Evolutionary conservation across 2,797 vertebrate species (phyloP).

Genomic region (Darevskia nairensis): DNA sequence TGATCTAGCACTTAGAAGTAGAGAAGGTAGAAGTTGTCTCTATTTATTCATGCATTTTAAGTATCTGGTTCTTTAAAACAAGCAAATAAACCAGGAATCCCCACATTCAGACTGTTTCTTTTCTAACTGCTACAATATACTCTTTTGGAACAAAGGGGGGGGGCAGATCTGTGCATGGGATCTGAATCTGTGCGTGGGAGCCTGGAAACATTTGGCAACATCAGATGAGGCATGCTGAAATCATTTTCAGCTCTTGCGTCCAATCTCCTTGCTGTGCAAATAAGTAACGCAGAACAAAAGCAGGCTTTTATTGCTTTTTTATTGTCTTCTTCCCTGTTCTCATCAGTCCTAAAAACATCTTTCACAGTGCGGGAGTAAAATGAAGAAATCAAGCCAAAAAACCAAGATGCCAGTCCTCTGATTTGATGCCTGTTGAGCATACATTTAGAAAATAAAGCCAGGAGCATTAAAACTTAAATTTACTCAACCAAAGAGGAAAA

Average conservation of each 20-base stretch:
- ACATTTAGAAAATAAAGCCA: not conserved
- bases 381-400: not conserved
- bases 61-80: not conserved
- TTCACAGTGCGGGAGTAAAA: not conserved
- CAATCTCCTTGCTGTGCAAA: not conserved
- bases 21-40: not conserved
- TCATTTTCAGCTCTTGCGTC: constrained; percentile 4
- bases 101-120: not conserved
- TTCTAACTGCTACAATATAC: not conserved
- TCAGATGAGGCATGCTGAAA: constrained; percentile 12
- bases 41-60: not conserved
- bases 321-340: not conserved
- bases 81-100: not conserved
- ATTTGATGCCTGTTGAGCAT: not conserved
- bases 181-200: not conserved
- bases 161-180: too few species aligned
- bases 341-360: constrained; percentile 27
- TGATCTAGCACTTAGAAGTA: not conserved
- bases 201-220: not conserved
- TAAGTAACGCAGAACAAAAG: not conserved
- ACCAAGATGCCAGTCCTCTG: not conserved
- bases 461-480: not conserved
- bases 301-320: not conserved
- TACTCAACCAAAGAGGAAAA: not conserved
- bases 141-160: fast-evolving